Base-by-base conservation (phyloP, 2,113 vertebrate species). In the Phyllostomus hastatus region DNA sequence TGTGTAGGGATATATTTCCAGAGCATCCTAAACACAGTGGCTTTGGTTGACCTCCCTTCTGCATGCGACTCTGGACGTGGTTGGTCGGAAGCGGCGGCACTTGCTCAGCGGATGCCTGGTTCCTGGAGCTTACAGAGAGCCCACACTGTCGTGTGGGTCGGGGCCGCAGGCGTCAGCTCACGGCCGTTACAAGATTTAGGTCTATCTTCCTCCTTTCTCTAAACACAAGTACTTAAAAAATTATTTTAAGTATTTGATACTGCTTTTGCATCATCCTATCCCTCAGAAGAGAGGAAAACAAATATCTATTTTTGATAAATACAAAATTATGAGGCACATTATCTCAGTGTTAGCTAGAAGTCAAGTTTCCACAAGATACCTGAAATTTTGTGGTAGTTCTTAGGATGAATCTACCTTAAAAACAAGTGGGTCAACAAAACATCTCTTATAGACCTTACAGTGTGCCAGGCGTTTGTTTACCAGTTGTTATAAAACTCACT, bases 141-240 rank as follows among this genome's bases (percentile, higher is more conserved):
- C 57, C 75, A 7, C 2, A 0, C 19, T 24, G 1, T 12, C 28
- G 4, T 24, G 54, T 52, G 20, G 31, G 15, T 20, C 38, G 16
- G 64, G 26, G 35, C 57, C 1, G 0, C 10, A 10, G 20, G 3
- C 26, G 14, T 16, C 0, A 0, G n/a, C 31, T 64, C 33, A 52
- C 24, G 33, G 88, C 35, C 59, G 14, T 52, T 20, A 8, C 15
- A 64, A 81, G 75, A 41, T 59, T 22, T 76, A 54, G 16, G 20
- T 95, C 26, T 41, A 1, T 31, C n/a, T 17, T 64, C 26, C 7
- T 5, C 24, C 26, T 22, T 75, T 87, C 16, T 46, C 17, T 11
- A 76, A 75, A 75, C 20, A 26, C 10, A 79, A 43, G 38, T 59
- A 85, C 15, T 48, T 90, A 31, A 41, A 26, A 41, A 10, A 20